A percentile compares a stretch with the other conserved stretches of the same genome.
These are phyloP conservation scores for Phaethon lepturus DNA, from an alignment of 2,113 vertebrate genomes.

Conservation along the genomic window DNA sequence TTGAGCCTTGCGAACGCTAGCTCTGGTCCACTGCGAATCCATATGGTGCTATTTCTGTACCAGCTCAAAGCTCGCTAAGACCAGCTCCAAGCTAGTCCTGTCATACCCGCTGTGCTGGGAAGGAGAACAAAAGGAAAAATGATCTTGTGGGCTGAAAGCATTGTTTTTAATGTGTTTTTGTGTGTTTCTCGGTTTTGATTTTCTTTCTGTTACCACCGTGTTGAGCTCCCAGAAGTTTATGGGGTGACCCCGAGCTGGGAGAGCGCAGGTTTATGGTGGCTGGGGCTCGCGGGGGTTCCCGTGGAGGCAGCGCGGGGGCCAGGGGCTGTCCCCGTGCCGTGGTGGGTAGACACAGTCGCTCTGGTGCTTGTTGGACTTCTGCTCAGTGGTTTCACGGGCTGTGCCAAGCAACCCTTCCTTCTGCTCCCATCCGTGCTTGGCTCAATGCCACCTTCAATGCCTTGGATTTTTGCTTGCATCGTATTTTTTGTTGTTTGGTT, in stretches of 20 bases:
- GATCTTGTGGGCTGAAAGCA: neutral
- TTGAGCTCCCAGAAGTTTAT: neutral
- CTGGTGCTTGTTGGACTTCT: neutral
- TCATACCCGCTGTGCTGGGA: neutral
- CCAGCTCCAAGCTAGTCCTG: accelerated
- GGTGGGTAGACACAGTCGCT: accelerated
- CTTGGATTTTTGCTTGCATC: neutral
- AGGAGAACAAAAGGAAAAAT: neutral
- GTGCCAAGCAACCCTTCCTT: neutral
- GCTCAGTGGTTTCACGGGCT: neutral
- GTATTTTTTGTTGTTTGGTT: neutral
- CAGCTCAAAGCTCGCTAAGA: neutral
- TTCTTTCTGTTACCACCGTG: neutral
- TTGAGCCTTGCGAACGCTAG: neutral
- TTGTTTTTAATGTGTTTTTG: neutral
- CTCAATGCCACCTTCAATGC: neutral
- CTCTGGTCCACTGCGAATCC: neutral
- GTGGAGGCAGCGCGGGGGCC: accelerated
- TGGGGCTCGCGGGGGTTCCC: neutral
- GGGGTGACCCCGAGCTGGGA: neutral
- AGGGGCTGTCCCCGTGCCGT: neutral
- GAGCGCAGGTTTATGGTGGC: neutral
- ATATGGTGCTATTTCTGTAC: neutral
- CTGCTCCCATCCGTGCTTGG: neutral
- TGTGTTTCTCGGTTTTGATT: neutral